phyloP scores from a whole-genome alignment of 1,140 invertebrate species.

The Drosophila hydei region DNA sequence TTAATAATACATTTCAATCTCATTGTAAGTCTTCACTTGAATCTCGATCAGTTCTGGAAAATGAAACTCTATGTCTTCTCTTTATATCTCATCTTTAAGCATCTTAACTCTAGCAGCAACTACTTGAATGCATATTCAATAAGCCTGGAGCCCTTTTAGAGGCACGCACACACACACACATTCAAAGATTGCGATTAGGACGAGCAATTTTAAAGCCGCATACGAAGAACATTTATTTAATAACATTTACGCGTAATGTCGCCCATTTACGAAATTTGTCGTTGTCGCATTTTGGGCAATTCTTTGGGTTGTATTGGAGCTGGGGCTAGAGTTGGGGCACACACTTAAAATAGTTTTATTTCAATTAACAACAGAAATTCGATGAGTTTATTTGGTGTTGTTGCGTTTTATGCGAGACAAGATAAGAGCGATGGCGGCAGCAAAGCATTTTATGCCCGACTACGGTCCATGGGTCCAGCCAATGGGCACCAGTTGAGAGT shows the following conservation, averaged over 20 bases:
- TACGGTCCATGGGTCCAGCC: constrained; percentile 40
- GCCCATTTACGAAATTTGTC: constrained; percentile 19
- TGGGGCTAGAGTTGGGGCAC: not conserved
- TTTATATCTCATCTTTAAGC: too few species aligned
- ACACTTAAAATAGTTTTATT: constrained; percentile 78
- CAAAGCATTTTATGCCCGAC: constrained; percentile 64
- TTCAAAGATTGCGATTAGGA: not conserved
- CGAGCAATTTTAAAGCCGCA: constrained; percentile 5
- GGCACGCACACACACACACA: not conserved
- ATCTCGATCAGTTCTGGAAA: too few species aligned
- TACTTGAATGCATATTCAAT: not conserved
- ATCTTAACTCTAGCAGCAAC: too few species aligned
- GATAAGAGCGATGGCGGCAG: constrained; percentile 77
- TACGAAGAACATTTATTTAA: constrained; percentile 20
- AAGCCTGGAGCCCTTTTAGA: not conserved
- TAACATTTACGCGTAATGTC: constrained; percentile 17
- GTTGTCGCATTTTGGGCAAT: constrained; percentile 15
- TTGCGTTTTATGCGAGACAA: constrained; percentile 78
- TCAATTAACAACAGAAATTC: constrained; percentile 82
- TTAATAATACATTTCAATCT: too few species aligned
- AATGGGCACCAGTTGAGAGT: not conserved
- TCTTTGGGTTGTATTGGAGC: not conserved
- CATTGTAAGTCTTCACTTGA: too few species aligned
- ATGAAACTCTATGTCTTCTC: too few species aligned
- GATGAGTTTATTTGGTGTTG: constrained; percentile 79